Conservation (phyloP, 2,888 invertebrate species). For the Timandra comae region DNA sequence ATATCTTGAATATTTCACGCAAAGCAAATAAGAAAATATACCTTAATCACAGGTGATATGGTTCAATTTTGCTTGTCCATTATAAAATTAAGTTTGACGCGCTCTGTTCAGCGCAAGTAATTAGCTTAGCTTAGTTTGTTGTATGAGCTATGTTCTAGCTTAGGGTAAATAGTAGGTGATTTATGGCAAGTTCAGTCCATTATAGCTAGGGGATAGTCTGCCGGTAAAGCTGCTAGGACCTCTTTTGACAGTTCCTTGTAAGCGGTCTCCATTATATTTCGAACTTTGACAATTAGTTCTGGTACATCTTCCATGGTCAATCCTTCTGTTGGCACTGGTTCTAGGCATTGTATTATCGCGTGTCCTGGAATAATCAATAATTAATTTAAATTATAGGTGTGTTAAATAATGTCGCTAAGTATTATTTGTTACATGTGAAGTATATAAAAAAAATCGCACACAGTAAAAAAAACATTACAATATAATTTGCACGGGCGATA, state of each 20-base stretch:
- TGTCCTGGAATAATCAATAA: constrained; percentile 74
- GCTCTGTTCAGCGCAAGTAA: not conserved
- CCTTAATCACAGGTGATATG: too few relatives aligned
- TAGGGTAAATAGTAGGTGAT: constrained; percentile 20
- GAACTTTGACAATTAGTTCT: constrained; percentile 62
- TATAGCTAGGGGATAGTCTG: constrained; percentile 67
- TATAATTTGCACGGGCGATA: too few relatives aligned
- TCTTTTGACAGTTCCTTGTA: constrained; percentile 71
- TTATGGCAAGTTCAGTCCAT: constrained; percentile 33
- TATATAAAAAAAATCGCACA: too few relatives aligned
- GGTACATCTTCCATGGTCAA: constrained; percentile 69
- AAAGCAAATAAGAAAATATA: too few relatives aligned
- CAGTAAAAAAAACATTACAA: too few relatives aligned
- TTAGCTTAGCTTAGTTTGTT: not conserved
- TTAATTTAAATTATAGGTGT: too few relatives aligned
- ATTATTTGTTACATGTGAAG: too few relatives aligned
- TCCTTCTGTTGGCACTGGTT: constrained; percentile 70
- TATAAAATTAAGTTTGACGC: not conserved
- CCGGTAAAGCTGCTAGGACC: constrained; percentile 60
- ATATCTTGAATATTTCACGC: too few relatives aligned
- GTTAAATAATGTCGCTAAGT: too few relatives aligned
- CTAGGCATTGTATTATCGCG: constrained; percentile 71
- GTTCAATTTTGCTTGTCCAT: too few relatives aligned
- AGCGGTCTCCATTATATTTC: constrained; percentile 64
- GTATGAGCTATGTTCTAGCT: not conserved